phyloP scores from a whole-genome alignment of 2,888 invertebrate genomes.

The Cerastis rubricosa region DNA sequence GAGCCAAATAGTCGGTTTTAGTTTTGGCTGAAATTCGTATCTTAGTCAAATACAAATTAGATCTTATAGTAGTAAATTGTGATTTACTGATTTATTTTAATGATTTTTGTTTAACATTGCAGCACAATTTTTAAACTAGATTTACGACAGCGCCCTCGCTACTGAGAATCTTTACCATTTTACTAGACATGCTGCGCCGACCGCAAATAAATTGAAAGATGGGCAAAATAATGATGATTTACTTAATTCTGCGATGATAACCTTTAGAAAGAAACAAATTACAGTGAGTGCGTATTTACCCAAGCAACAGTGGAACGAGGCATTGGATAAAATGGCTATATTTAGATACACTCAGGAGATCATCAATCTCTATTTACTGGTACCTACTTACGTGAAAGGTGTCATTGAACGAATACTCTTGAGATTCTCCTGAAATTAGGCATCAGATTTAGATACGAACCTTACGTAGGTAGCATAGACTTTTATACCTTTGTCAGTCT shows the following conservation, averaged over 20 bases:
- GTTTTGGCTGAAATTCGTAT: not conserved
- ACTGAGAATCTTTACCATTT: not conserved
- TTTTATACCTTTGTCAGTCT: not conserved
- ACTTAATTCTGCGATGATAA: not conserved
- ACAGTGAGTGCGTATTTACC: conserved; percentile 6
- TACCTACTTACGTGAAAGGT: not conserved
- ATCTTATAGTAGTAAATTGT: not conserved
- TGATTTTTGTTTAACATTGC: not conserved
- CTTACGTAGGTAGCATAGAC: not conserved
- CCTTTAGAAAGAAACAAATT: not conserved
- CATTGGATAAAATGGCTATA: conserved; percentile 25
- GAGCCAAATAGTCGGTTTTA: not conserved
- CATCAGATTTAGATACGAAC: not conserved
- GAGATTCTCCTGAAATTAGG: conserved; percentile 10
- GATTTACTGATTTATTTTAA: not conserved
- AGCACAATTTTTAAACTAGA: not conserved
- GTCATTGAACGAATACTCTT: conserved; percentile 36
- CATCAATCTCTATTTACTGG: conserved; percentile 37
- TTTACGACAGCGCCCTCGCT: not conserved
- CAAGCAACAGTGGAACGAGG: not conserved
- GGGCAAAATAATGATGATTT: not conserved
- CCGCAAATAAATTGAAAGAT: too few relatives aligned
- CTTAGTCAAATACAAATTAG: not conserved
- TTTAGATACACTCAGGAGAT: conserved; percentile 22
- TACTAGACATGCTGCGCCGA: too few relatives aligned